These are phyloP conservation scores for Gymnoscopelus microlampas DNA, from an alignment of 2,797 vertebrate species.

Conservation along the genomic window DNA sequence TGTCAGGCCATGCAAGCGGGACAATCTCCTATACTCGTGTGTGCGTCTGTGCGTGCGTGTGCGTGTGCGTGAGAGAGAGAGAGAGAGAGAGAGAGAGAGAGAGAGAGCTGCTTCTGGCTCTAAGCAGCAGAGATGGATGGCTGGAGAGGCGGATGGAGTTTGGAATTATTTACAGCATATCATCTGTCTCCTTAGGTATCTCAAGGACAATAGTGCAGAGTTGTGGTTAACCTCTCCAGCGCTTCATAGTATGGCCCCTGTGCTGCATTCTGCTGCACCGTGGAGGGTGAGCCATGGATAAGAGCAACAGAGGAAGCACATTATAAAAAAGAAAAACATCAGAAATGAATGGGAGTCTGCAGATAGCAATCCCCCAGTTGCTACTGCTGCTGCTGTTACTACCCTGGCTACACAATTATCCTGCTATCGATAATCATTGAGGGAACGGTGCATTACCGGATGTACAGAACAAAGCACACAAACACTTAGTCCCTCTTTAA, in stretches of 20 bases:
- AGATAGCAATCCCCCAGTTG: constrained; percentile 60
- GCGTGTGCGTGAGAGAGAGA: constrained; percentile 1
- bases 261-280: constrained; percentile 35
- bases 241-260: constrained; percentile 56
- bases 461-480: constrained; percentile 3
- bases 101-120: too few relatives aligned
- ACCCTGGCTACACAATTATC: constrained; percentile 8
- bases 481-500: constrained; percentile 52
- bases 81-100: not conserved
- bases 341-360: constrained; percentile 65
- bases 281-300: constrained; percentile 69
- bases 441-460: constrained; percentile 46
- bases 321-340: constrained; percentile 62
- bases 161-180: constrained; percentile 8
- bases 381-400: constrained; percentile 13
- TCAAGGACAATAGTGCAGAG: constrained; percentile 48
- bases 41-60: not conserved
- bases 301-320: constrained; percentile 40
- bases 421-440: constrained; percentile 54
- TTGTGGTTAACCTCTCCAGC: constrained; percentile 63
- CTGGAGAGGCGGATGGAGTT: not conserved
- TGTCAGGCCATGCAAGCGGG: too few relatives aligned
- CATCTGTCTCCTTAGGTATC: constrained; percentile 14
- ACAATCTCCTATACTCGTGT: not conserved
- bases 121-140: too few relatives aligned